Conservation (phyloP, 2,797 vertebrate species). For the Sitta carolinensis region DNA sequence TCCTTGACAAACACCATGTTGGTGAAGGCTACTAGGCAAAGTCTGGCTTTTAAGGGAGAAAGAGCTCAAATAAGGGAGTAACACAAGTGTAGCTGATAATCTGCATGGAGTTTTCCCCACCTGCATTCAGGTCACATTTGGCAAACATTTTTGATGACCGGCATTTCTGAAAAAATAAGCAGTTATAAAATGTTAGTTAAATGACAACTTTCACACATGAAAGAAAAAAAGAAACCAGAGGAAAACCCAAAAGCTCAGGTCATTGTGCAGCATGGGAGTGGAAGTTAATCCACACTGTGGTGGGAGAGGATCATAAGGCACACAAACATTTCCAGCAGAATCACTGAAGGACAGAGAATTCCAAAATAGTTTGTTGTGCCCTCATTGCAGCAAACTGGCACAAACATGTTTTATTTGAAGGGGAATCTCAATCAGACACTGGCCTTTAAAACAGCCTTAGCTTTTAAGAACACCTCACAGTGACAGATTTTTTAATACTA, state of each 20-base stretch:
- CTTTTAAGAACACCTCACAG: background rate
- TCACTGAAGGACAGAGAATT: background rate
- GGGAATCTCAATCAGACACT: background rate
- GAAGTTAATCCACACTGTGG: background rate
- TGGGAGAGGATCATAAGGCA: background rate
- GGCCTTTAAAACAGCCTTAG: background rate
- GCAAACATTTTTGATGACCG: background rate
- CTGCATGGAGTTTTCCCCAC: background rate
- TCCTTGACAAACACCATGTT: background rate
- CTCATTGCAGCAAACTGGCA: background rate
- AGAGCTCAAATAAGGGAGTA: background rate
- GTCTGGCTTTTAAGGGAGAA: background rate
- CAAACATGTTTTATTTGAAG: background rate
- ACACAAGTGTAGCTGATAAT: background rate
- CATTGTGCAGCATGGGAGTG: background rate
- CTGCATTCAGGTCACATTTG: background rate
- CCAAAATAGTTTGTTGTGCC: background rate
- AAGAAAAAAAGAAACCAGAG: background rate
- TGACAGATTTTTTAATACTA: background rate
- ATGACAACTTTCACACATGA: background rate
- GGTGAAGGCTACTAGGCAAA: background rate
- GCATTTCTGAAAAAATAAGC: background rate
- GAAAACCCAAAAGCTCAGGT: accelerated
- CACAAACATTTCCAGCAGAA: background rate
- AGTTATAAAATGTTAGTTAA: background rate